Evolutionary conservation across 1,140 invertebrate species (phyloP).

Genomic region (Stegodyphus dumicola): DNA sequence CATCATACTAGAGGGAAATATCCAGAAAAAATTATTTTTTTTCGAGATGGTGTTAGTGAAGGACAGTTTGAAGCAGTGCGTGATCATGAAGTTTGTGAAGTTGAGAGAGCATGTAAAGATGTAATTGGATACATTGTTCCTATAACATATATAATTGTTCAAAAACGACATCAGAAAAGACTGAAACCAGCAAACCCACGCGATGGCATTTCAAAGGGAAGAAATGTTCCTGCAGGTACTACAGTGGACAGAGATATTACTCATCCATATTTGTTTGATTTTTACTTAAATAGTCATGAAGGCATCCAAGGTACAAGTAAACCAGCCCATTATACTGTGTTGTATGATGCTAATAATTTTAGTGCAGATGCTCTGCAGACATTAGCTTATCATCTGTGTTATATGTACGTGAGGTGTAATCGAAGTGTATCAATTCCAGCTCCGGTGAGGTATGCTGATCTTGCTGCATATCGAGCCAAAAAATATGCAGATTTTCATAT

Average conservation of each 20-base stretch:
- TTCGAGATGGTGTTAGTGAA: slow-evolving; percentile 70
- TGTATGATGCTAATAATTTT: slow-evolving; percentile 63
- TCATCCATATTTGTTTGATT: slow-evolving; percentile 84
- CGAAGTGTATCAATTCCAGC: slow-evolving; percentile 64
- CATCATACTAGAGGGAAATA: slow-evolving; percentile 41
- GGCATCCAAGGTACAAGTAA: slow-evolving; percentile 71
- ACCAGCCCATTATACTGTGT: slow-evolving; percentile 63
- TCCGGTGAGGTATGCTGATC: slow-evolving; percentile 65
- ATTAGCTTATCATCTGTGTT: slow-evolving; percentile 64
- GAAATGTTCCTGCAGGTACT: slow-evolving; percentile 86
- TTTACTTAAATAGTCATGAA: slow-evolving; percentile 80
- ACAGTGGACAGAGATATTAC: slow-evolving; percentile 84
- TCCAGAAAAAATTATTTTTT: slow-evolving; percentile 69
- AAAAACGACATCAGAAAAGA: slow-evolving; percentile 62
- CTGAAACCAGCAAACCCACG: slow-evolving; percentile 61
- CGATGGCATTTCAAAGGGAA: slow-evolving; percentile 64
- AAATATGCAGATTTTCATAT: slow-evolving; percentile 31
- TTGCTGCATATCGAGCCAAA: slow-evolving; percentile 64
- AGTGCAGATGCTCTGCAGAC: slow-evolving; percentile 61
- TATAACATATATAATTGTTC: slow-evolving; percentile 64
- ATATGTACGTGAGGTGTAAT: slow-evolving; percentile 61
- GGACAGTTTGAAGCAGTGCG: slow-evolving; percentile 68
- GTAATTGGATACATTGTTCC: slow-evolving; percentile 21
- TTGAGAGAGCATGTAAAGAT: slow-evolving; percentile 52
- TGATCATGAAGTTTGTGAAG: slow-evolving; percentile 60